phyloP scores from a whole-genome alignment of 2,797 vertebrate species.

The Cirrhinus mrigala region DNA sequence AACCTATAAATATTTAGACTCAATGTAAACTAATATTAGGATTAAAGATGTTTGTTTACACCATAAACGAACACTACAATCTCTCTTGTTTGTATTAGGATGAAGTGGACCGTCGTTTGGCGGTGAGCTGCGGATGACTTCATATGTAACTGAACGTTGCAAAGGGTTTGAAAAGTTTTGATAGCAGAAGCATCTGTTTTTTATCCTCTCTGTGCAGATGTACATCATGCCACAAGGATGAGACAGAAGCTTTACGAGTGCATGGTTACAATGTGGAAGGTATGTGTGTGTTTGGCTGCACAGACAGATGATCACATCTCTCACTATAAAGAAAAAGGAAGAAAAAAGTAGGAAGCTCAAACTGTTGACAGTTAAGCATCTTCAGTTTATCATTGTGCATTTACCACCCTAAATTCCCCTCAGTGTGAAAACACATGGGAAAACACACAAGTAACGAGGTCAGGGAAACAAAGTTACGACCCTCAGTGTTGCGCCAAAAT shows the following conservation, averaged over 20 bases:
- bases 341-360: not conserved
- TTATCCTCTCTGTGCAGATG: constrained; percentile 64
- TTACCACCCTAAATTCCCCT: not conserved
- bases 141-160: constrained; percentile 63
- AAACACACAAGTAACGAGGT: not conserved
- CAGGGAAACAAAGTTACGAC: not conserved
- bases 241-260: constrained; percentile 56
- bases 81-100: constrained; percentile 5
- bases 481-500: not conserved
- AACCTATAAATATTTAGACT: not conserved
- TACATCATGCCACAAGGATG: constrained; percentile 51
- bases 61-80: not conserved
- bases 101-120: not conserved
- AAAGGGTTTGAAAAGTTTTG: constrained; percentile 56
- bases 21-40: not conserved
- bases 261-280: not conserved
- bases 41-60: not conserved
- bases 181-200: constrained; percentile 70
- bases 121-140: constrained; percentile 57
- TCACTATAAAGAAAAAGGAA: not conserved
- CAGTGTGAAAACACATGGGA: constrained; percentile 1
- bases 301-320: not conserved
- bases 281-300: not conserved
- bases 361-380: not conserved
- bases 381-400: not conserved